A percentile compares a stretch with the other conserved stretches of the same genome.
Conservation (phyloP, 1,140 invertebrate species). For the Spodoptera litura region DNA sequence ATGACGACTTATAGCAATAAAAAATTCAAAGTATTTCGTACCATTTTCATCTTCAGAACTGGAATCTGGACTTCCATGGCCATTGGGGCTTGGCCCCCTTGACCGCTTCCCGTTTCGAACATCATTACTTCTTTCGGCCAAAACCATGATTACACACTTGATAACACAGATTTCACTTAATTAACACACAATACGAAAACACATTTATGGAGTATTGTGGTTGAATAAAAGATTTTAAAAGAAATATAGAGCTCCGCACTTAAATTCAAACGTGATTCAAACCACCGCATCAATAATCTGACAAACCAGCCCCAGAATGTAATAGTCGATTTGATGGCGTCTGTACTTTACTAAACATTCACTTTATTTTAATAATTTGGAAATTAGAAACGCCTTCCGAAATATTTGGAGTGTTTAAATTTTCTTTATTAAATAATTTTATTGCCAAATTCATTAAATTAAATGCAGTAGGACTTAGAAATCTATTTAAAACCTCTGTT, state of each 20-base stretch:
- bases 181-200: constrained; percentile 62
- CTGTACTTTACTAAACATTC: constrained; percentile 76
- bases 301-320: constrained; percentile 71
- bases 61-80: constrained; percentile 91
- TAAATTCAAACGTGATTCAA: constrained; percentile 86
- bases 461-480: too few relatives aligned
- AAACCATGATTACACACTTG: constrained; percentile 89
- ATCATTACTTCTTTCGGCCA: constrained; percentile 94
- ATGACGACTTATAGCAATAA: constrained; percentile 28
- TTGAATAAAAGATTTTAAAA: constrained; percentile 59
- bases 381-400: background rate
- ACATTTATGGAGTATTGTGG: constrained; percentile 63
- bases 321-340: constrained; percentile 70
- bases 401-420: background rate
- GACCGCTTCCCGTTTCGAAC: constrained; percentile 94
- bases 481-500: background rate
- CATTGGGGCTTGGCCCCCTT: constrained; percentile 95
- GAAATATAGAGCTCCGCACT: constrained; percentile 77
- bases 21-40: constrained; percentile 69
- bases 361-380: constrained; percentile 57
- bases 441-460: too few relatives aligned
- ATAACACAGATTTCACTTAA: constrained; percentile 53
- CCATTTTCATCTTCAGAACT: constrained; percentile 94
- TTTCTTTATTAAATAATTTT: background rate
- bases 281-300: constrained; percentile 86